These are phyloP conservation scores for Lophura nycthemera DNA, from an alignment of 2,113 vertebrate genomes.

Conservation along the genomic window DNA sequence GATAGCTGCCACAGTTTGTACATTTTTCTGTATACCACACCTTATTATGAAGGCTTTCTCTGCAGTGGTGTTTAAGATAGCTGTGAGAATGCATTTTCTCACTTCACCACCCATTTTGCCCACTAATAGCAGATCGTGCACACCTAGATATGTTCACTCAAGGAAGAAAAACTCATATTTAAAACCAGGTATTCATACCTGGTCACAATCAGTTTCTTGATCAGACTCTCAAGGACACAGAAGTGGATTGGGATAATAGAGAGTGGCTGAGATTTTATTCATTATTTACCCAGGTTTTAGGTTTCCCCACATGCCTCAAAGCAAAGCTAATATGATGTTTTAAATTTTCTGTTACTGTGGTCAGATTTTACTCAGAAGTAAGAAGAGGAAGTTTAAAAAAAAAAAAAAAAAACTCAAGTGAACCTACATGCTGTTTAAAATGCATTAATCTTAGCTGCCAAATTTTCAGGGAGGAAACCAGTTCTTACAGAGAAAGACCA, in stretches of 20 bases:
- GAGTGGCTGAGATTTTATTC: neutral
- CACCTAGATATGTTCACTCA: neutral
- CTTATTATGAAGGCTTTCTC: neutral
- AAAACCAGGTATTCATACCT: neutral
- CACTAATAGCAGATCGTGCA: neutral
- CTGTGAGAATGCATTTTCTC: neutral
- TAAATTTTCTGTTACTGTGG: neutral
- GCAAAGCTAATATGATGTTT: neutral
- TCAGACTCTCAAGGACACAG: neutral
- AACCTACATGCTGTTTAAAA: conserved; percentile 16
- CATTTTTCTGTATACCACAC: neutral
- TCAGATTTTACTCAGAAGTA: conserved; percentile 31
- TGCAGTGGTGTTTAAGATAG: neutral
- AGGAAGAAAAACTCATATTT: neutral
- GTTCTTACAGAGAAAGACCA: neutral
- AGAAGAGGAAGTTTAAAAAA: conserved; percentile 14
- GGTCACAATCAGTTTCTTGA: neutral
- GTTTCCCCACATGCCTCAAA: neutral
- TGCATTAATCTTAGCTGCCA: neutral
- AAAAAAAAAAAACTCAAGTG: neutral
- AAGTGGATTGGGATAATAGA: neutral
- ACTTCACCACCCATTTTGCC: neutral
- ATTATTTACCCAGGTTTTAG: conserved; percentile 6
- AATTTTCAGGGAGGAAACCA: neutral
- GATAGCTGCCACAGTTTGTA: neutral